These are phyloP conservation scores for Megamerina dolium DNA, from an alignment of 2,888 invertebrate genomes.

Conservation along the genomic window DNA sequence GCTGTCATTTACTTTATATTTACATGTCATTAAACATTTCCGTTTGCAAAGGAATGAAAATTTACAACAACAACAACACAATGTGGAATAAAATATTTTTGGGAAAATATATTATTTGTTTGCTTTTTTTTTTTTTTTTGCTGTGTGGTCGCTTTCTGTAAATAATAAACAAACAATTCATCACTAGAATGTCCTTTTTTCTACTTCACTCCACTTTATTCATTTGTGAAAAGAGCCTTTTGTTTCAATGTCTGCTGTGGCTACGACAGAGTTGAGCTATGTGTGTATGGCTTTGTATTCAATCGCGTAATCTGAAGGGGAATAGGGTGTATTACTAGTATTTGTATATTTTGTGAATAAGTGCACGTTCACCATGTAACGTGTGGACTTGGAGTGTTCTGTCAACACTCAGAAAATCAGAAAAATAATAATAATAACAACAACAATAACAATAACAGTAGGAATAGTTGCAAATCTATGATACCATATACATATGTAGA, in stretches of 20 bases:
- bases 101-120: no score
- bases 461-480: slow-evolving; percentile 10
- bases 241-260: slow-evolving; percentile 13
- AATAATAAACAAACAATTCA: slow-evolving; percentile 34
- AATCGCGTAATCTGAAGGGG: no score
- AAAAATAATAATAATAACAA: background rate
- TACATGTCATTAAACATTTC: slow-evolving; percentile 47
- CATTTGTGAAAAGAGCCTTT: slow-evolving; percentile 12
- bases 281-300: background rate
- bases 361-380: background rate
- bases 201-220: background rate
- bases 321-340: no score
- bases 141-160: no score
- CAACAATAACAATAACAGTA: slow-evolving; percentile 4
- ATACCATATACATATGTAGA: no score
- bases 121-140: no score
- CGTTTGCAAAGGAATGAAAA: no score
- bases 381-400: slow-evolving; percentile 36
- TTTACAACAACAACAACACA: no score
- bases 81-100: no score
- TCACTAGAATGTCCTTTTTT: slow-evolving; percentile 30
- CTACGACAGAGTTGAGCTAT: background rate
- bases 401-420: slow-evolving; percentile 30
- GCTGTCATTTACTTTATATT: slow-evolving; percentile 28
- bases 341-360: no score